These are phyloP conservation scores for Pantherophis alleghaniensis DNA, from an alignment of 2,797 vertebrate species.

Conservation along the genomic window DNA sequence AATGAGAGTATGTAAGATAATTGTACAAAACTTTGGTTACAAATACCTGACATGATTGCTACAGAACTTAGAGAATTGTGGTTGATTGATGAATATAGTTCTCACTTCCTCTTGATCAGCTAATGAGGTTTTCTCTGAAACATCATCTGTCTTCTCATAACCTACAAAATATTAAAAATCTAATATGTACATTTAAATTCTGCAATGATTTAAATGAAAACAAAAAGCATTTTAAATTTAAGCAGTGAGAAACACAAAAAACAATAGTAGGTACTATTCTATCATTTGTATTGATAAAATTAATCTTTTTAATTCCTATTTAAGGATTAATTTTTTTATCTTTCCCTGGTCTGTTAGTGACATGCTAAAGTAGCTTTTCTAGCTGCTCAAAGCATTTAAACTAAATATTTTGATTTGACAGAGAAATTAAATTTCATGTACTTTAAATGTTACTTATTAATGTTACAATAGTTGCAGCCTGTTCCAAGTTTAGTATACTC, in stretches of 20 bases:
- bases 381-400: neutral
- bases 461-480: neutral
- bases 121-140: constrained; percentile 90
- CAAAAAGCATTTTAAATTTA: neutral
- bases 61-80: constrained; percentile 95
- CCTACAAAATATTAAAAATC: constrained; percentile 72
- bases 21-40: neutral
- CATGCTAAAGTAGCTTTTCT: neutral
- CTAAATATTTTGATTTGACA: neutral
- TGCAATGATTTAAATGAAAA: neutral
- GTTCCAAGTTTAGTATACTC: neutral
- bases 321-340: neutral
- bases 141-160: constrained; percentile 95
- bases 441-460: neutral
- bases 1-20: neutral
- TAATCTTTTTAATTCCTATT: neutral
- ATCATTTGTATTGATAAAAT: neutral
- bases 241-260: neutral
- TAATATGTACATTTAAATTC: neutral
- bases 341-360: neutral
- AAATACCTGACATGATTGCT: constrained; percentile 91
- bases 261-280: neutral
- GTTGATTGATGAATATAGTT: constrained; percentile 93
- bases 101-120: constrained; percentile 94
- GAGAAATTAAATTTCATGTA: neutral